Evolutionary conservation across 1,140 invertebrate species (phyloP).

Genomic region (Brachionus koreanus): DNA sequence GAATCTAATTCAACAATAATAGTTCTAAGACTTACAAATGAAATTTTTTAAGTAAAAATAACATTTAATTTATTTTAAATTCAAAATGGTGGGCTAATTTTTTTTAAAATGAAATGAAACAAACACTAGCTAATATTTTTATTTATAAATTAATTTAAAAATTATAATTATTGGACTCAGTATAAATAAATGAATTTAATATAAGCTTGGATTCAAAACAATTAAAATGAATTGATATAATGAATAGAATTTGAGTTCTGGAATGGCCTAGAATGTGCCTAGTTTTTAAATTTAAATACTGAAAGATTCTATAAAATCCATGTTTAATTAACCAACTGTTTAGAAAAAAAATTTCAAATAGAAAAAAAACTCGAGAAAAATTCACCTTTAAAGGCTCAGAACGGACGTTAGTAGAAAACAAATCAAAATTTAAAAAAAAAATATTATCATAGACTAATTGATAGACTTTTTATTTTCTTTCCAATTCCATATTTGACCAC

Average conservation of each 20-base stretch:
- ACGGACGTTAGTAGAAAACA: background rate
- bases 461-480: constrained; percentile 4
- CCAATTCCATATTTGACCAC: constrained; percentile 39
- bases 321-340: background rate
- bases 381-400: background rate
- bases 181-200: background rate
- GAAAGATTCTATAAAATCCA: background rate
- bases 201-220: constrained; percentile 1
- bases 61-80: too few species aligned
- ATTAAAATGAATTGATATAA: background rate
- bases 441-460: background rate
- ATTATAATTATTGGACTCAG: background rate
- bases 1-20: too few species aligned
- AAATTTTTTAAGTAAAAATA: too few species aligned
- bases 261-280: background rate
- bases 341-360: background rate
- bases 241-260: background rate
- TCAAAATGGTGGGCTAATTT: too few species aligned
- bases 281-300: background rate
- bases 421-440: background rate
- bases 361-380: background rate
- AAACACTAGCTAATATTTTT: background rate
- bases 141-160: background rate
- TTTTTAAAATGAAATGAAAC: too few species aligned
- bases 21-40: too few species aligned